These are phyloP conservation scores for Coelopa frigida DNA, from an alignment of 1,140 invertebrate species.

Conservation along the genomic window DNA sequence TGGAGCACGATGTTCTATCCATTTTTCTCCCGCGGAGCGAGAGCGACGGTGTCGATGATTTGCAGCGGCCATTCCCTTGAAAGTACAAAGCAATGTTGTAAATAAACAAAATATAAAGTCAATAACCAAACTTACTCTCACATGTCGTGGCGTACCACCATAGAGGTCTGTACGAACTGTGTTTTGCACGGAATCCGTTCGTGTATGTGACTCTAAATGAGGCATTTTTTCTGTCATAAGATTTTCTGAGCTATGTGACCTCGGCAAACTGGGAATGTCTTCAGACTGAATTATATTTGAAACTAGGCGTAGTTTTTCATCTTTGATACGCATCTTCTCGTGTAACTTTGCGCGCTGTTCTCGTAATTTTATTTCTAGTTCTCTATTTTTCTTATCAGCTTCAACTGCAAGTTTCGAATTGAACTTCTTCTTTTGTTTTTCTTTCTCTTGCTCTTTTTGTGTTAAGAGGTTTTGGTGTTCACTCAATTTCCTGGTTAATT, in stretches of 20 bases:
- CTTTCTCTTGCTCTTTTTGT: slow-evolving; percentile 65
- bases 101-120: not conserved
- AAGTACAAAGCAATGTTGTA: slow-evolving; percentile 7
- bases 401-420: slow-evolving; percentile 62
- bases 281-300: slow-evolving; percentile 44
- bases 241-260: slow-evolving; percentile 36
- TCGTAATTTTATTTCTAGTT: slow-evolving; percentile 58
- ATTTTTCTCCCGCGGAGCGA: slow-evolving; percentile 68
- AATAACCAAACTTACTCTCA: slow-evolving; percentile 11
- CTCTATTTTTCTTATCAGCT: slow-evolving; percentile 59
- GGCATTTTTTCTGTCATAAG: slow-evolving; percentile 26
- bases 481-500: slow-evolving; percentile 46
- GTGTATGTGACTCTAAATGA: not conserved
- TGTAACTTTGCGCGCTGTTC: slow-evolving; percentile 58
- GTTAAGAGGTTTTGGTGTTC: slow-evolving; percentile 63
- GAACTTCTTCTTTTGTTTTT: slow-evolving; percentile 65
- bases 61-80: slow-evolving; percentile 53
- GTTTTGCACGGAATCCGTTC: slow-evolving; percentile 13
- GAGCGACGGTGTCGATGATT: slow-evolving; percentile 71
- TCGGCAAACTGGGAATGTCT: slow-evolving; percentile 28
- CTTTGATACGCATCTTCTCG: slow-evolving; percentile 51
- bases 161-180: slow-evolving; percentile 29
- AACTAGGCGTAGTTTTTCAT: slow-evolving; percentile 47
- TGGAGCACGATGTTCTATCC: slow-evolving; percentile 84
- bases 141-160: slow-evolving; percentile 26